Conservation (phyloP, 2,113 vertebrate genomes). For the Camarhynchus parvulus region DNA sequence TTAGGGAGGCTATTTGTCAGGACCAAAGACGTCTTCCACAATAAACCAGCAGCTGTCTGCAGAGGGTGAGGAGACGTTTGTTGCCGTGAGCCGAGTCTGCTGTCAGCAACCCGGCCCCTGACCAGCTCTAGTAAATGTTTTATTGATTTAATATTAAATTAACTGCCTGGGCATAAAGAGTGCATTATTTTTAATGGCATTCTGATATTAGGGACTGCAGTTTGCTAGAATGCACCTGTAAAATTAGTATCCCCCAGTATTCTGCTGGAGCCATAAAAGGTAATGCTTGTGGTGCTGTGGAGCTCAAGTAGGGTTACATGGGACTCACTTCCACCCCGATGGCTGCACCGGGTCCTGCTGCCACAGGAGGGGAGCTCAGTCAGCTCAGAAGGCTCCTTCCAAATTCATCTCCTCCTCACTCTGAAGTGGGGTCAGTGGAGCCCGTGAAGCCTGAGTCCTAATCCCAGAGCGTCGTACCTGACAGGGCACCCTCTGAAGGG, state of each 20-base stretch:
- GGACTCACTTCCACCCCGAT: not conserved
- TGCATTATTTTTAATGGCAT: slow-evolving; percentile 72
- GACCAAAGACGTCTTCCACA: slow-evolving; percentile 69
- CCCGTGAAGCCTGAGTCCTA: not conserved
- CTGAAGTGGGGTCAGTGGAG: not conserved
- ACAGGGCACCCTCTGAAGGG: not conserved
- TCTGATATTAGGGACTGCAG: slow-evolving; percentile 69
- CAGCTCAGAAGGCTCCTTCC: not conserved
- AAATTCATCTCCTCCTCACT: not conserved
- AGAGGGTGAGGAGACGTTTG: slow-evolving; percentile 65
- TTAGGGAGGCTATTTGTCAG: slow-evolving; percentile 75
- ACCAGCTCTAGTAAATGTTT: slow-evolving; percentile 72
- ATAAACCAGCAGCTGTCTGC: slow-evolving; percentile 73
- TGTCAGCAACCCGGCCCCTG: slow-evolving; percentile 74
- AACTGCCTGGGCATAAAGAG: slow-evolving; percentile 71
- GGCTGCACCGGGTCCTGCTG: not conserved
- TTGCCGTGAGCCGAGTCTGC: slow-evolving; percentile 69
- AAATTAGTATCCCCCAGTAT: slow-evolving; percentile 74
- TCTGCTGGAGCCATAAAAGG: slow-evolving; percentile 66
- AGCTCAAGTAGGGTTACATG: slow-evolving; percentile 50
- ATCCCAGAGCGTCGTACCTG: not conserved
- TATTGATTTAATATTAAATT: slow-evolving; percentile 81
- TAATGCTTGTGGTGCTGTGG: slow-evolving; percentile 57
- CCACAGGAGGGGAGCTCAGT: slow-evolving; percentile 17
- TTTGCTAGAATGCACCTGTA: slow-evolving; percentile 78